Percentiles rank a stretch among this genome's conserved stretches.
Evolutionary conservation across 1,140 invertebrate genomes (phyloP).

Genomic region (Ctenoplectra terminalis): DNA sequence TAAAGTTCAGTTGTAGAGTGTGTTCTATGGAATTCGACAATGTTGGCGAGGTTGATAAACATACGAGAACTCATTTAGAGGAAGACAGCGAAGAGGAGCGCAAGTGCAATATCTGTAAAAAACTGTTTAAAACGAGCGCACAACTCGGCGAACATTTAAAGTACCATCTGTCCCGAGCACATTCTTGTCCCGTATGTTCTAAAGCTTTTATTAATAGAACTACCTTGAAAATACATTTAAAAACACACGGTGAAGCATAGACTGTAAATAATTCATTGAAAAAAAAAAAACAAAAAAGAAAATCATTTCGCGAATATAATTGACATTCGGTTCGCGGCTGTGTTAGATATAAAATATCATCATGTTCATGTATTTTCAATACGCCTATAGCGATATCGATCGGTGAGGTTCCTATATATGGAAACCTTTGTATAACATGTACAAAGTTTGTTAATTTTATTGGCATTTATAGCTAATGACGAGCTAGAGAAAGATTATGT

Average conservation of each 20-base stretch:
- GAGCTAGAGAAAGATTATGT: conserved; percentile 8
- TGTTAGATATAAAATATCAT: neutral
- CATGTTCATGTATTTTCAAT: neutral
- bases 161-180: conserved; percentile 64
- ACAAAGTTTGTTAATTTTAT: conserved; percentile 18
- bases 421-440: conserved; percentile 10
- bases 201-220: conserved; percentile 75
- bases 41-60: conserved; percentile 70
- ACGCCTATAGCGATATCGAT: neutral
- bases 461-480: neutral
- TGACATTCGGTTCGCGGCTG: neutral
- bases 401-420: neutral
- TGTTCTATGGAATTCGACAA: conserved; percentile 72
- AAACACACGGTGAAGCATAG: conserved; percentile 62
- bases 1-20: conserved; percentile 73
- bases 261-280: neutral
- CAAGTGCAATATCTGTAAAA: conserved; percentile 73
- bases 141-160: conserved; percentile 69
- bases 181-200: conserved; percentile 70
- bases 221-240: conserved; percentile 71
- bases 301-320: no score
- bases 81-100: conserved; percentile 53
- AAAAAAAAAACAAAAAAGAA: neutral
- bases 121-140: conserved; percentile 56
- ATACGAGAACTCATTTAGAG: conserved; percentile 69